Base-by-base conservation (phyloP, 2,888 invertebrate genomes). In the Parascotia fuliginaria region DNA sequence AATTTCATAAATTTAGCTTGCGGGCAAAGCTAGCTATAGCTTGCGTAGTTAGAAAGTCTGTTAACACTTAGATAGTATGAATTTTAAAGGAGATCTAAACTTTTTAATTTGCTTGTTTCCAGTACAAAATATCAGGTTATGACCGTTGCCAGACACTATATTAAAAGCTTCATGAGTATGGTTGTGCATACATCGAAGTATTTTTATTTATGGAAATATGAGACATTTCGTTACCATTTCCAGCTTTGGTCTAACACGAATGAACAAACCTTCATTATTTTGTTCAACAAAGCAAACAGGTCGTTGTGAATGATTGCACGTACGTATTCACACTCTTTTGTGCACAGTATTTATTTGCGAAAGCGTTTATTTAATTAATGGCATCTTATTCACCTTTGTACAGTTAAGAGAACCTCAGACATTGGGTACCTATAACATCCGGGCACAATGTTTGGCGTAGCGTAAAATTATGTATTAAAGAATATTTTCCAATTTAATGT, bases 161-260 rank as follows among this genome's bases (percentile, higher is more conserved):
- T 16, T 15, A 34, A 16, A 19, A n/a, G 4, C n/a, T 13, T n/a
- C 9, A 34, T n/a, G 34, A 34, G 14, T 32, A 14, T 12, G 2
- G 9, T 34, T 34, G 34, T n/a, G 15, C 34, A 34, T 5, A 34
- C 16, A 5, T 33, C 22, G 16, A 49, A n/a, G 44, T 29, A 12
- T 29, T 56, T 48, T 56, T 57, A 19, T 50, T 44, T 9, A 41
- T 39, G 19, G 14, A 57, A 50, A 45, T 42, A 22, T 13, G 33
- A 27, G 38, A 22, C 29, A 19, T 27, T 42, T 42, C 15, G 15
- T 15, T 28, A 40, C 39, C 33, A 45, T 39, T 42, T 57, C 42
- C 38, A 13, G 14, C 41, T 41, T 44, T 4, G 36, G 36, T 36
- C 19, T 36, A 42, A 36, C 15, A 12, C 3, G 19, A 47, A 40